Conservation (phyloP, 2,113 vertebrate species). For the Deroptyus accipitrinus region DNA sequence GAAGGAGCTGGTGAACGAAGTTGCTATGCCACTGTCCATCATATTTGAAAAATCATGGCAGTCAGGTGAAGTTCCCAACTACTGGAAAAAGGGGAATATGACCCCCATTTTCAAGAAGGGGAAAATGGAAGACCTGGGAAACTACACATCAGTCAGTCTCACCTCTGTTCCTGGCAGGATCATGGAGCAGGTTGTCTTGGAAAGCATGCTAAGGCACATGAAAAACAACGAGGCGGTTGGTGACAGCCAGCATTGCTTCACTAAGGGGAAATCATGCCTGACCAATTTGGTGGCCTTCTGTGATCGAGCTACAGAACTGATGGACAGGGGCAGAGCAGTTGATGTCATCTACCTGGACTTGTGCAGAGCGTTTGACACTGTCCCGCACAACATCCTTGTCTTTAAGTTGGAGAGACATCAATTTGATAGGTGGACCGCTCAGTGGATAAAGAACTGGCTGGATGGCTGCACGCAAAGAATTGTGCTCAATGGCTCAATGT, state of each 20-base stretch:
- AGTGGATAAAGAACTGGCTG: neutral
- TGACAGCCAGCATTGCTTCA: neutral
- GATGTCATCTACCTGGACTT: neutral
- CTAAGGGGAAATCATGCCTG: neutral
- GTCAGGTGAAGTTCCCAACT: neutral
- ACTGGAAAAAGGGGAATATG: neutral
- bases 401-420: neutral
- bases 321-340: neutral
- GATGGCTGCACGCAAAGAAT: neutral
- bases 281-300: neutral
- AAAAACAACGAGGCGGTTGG: neutral
- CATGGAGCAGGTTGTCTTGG: neutral
- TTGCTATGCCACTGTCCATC: neutral
- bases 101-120: neutral
- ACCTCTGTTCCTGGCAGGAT: neutral
- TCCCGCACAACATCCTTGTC: neutral
- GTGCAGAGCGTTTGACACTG: neutral
- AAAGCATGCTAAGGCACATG: neutral
- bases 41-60: neutral
- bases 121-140: neutral
- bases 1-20: neutral
- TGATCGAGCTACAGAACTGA: neutral
- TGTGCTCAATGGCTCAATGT: neutral
- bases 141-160: neutral
- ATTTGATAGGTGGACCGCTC: neutral